Conservation (phyloP, 2,113 vertebrate species). For the Crocuta crocuta region DNA sequence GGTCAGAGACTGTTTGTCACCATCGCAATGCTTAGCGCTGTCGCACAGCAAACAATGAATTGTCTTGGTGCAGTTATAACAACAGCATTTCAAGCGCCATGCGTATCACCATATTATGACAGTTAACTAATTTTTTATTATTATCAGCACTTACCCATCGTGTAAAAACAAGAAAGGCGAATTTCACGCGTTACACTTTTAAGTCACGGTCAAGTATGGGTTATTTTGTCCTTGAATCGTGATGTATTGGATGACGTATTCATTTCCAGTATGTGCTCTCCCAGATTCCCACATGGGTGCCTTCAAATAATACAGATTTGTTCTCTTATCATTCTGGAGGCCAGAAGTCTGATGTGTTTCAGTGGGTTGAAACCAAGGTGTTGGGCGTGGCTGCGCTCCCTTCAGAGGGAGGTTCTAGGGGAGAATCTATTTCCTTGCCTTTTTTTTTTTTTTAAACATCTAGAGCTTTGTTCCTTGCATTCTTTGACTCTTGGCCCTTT, state of each 20-base stretch:
- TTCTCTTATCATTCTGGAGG: not conserved
- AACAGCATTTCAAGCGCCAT: not conserved
- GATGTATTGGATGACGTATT: not conserved
- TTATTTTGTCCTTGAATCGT: conserved; percentile 14
- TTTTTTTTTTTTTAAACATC: not conserved
- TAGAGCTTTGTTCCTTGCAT: not conserved
- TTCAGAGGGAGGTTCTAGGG: not conserved
- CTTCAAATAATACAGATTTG: not conserved
- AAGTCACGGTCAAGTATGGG: not conserved
- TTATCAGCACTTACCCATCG: not conserved
- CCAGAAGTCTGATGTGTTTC: not conserved
- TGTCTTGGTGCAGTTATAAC: not conserved
- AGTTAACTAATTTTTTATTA: not conserved
- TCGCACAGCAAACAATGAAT: not conserved
- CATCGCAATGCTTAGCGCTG: not conserved
- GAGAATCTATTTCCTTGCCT: not conserved
- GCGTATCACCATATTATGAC: not conserved
- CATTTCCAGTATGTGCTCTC: not conserved
- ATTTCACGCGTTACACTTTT: not conserved
- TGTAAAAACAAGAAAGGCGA: conserved; percentile 11
- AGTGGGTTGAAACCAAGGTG: not conserved
- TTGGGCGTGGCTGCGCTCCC: not conserved
- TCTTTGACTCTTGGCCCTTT: not conserved
- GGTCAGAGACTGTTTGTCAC: not conserved
- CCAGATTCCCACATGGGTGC: not conserved